Percentiles rank a stretch among this genome's conserved stretches.
phyloP scores from a whole-genome alignment of 2,888 invertebrate species.

The Drosophila conformis region DNA sequence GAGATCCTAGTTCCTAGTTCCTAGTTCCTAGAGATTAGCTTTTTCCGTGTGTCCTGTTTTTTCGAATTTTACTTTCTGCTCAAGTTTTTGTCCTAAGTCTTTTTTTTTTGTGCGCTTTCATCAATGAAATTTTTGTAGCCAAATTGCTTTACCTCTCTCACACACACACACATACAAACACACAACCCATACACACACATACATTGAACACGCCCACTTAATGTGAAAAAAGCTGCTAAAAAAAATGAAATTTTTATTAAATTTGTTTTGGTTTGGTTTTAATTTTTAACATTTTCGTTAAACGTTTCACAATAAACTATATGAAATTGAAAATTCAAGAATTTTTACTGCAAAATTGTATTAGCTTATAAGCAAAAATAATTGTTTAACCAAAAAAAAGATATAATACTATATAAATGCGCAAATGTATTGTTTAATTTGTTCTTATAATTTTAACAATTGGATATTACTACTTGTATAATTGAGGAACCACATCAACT shows the following conservation, averaged over 20 bases:
- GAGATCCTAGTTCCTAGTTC: background rate
- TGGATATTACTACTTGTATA: conserved; percentile 29
- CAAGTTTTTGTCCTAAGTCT: conserved; percentile 41
- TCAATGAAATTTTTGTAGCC: conserved; percentile 34
- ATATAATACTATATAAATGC: conserved; percentile 11
- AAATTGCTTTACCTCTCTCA: conserved; percentile 47
- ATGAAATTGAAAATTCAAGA: conserved; percentile 5
- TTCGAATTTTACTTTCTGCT: conserved; percentile 31
- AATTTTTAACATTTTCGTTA: conserved; percentile 49
- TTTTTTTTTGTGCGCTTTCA: conserved; percentile 26
- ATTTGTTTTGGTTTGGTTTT: conserved; percentile 66
- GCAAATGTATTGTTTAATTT: conserved; percentile 24
- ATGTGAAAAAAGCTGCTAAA: conserved; percentile 60
- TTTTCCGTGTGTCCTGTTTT: conserved; percentile 41
- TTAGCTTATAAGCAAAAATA: conserved; percentile 50
- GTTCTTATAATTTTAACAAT: conserved; percentile 49
- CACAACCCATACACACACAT: conserved; percentile 19
- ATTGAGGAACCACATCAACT: conserved; percentile 9
- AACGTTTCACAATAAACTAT: conserved; percentile 47
- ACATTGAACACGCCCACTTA: conserved; percentile 40
- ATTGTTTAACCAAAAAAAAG: conserved; percentile 20
- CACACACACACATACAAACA: conserved; percentile 31
- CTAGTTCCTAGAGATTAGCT: background rate
- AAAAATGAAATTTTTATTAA: conserved; percentile 18
- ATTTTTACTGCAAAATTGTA: conserved; percentile 45